Base-by-base conservation (phyloP, 2,113 vertebrate species). In the Hydrolagus affinis region DNA sequence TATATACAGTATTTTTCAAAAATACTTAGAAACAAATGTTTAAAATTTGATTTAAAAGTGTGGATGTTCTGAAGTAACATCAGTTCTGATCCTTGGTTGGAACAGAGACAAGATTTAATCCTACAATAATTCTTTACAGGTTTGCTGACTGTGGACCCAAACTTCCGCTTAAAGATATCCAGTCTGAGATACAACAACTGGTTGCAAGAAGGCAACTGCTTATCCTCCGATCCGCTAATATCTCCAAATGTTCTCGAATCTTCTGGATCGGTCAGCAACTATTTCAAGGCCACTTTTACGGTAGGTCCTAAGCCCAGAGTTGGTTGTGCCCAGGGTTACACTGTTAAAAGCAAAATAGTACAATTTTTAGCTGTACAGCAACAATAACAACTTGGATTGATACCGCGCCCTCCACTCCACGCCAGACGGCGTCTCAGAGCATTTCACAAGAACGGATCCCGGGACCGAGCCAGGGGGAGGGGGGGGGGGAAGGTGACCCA, bases 141-240 rank as follows among this genome's bases (percentile, higher is more conserved):
- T 80, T 80, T 80, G 28, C 77, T 80, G 25, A 80, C 77, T 80
- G 77, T 64, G 59, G 77, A 80, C 28, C 77, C 77, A 64, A 62
- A 17, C 77, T 80, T 60, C 64, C 77, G 77, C 19, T 59, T 80
- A 59, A 80, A 80, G 59, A 28, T 80, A 64, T 62, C 57, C 2
- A 80, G 77, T 25, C 64, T 25, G 25, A 28, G 25, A 28, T 80
- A 64, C 60, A 80, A 80, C 59, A 80, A 66, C 14, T 80, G 77
- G 77, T 64, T 80, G 62, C 77, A 80, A 64, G 64, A 80, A 30
- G 64, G 60, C 77, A 10, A 23, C 8, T 80, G 60, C 25, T 80
- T 17, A 23, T 64, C 60, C 59, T 19, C 77, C 56, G 30, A 64
- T 30, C 23, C 77, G 28, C 19, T 64, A 59, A 30, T 25, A 23